Evolutionary conservation across 2,797 vertebrate species (phyloP).

Genomic region (Rhinella marina): DNA sequence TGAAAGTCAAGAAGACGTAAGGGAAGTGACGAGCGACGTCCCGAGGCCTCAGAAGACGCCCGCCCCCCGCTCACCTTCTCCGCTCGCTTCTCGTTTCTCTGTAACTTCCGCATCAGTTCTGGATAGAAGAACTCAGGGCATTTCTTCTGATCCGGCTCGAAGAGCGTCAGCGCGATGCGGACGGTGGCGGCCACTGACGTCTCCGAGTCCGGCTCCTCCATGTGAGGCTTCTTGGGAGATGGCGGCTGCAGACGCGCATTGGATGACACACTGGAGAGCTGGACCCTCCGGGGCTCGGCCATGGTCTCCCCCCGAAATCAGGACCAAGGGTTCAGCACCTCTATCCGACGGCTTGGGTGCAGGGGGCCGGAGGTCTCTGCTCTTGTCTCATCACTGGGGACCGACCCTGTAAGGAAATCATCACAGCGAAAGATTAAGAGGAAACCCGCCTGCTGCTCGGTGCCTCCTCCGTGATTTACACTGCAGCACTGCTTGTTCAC

Average conservation of each 20-base stretch:
- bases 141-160: slow-evolving; percentile 82
- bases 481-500: no score
- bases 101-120: slow-evolving; percentile 77
- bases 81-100: slow-evolving; percentile 69
- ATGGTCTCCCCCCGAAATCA: slow-evolving; percentile 72
- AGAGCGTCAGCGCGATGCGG: slow-evolving; percentile 80
- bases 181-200: slow-evolving; percentile 68
- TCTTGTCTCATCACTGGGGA: background rate
- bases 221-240: slow-evolving; percentile 70
- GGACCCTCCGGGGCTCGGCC: slow-evolving; percentile 84
- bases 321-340: slow-evolving; percentile 66
- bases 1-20: slow-evolving; percentile 9
- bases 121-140: slow-evolving; percentile 91
- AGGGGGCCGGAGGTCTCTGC: background rate
- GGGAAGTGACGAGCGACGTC: no score
- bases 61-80: slow-evolving; percentile 70
- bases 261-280: slow-evolving; percentile 77
- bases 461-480: background rate
- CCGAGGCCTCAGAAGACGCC: background rate
- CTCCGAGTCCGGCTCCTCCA: slow-evolving; percentile 70
- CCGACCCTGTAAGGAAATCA: background rate
- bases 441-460: background rate
- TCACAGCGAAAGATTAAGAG: background rate
- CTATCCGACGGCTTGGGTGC: slow-evolving; percentile 6
- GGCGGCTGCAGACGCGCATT: slow-evolving; percentile 67